Percentiles rank a stretch among this genome's conserved stretches.
phyloP scores from a whole-genome alignment of 1,140 invertebrate genomes.

The Aphis craccivora region DNA sequence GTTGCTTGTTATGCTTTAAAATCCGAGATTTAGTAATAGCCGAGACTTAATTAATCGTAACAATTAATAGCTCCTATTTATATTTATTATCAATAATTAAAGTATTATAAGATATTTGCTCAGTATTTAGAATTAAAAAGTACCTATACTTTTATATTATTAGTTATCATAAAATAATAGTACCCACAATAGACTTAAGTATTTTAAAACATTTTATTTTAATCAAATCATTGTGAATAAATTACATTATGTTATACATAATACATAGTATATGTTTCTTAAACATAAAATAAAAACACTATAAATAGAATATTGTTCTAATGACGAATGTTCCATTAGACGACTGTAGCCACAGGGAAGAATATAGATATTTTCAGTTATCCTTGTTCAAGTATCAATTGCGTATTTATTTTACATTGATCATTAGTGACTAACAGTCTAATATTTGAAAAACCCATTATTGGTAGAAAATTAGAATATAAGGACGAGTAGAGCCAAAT shows the following conservation, averaged over 20 bases:
- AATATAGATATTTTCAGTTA: background rate
- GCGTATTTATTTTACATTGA: background rate
- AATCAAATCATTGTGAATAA: background rate
- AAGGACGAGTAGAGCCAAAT: background rate
- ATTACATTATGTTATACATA: background rate
- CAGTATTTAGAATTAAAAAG: too few relatives aligned
- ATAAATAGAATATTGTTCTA: background rate
- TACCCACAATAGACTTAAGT: too few relatives aligned
- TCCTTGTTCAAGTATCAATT: background rate
- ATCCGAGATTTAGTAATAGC: too few relatives aligned
- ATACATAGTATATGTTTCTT: too few relatives aligned
- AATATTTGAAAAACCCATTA: background rate
- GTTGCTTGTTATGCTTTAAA: too few relatives aligned
- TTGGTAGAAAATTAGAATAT: background rate
- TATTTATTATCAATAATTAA: too few relatives aligned
- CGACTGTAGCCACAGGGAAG: background rate
- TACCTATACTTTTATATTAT: too few relatives aligned
- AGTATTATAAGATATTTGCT: too few relatives aligned
- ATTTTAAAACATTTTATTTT: too few relatives aligned
- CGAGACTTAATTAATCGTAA: too few relatives aligned
- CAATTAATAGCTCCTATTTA: too few relatives aligned
- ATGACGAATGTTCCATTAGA: background rate
- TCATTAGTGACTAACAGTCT: background rate
- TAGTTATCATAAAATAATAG: too few relatives aligned
- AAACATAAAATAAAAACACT: background rate